Base-by-base conservation (phyloP, 2,888 invertebrate species). In the Pardosa pseudoannulata region DNA sequence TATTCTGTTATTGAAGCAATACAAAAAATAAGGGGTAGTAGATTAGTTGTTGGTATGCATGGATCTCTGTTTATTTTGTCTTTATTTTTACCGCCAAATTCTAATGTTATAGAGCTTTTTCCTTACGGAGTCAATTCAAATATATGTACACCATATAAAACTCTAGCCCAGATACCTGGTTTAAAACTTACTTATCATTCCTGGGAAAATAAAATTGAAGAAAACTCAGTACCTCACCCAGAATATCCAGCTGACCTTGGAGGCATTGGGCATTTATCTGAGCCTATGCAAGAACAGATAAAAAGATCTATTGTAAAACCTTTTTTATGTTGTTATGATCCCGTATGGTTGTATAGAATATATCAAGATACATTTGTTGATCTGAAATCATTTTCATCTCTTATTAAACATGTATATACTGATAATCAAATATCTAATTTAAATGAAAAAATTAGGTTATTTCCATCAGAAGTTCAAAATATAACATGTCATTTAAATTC, bases 331-430 rank as follows among this genome's bases (percentile, higher is more conserved):
- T 93, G 93, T 89, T 89, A 91, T 56, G 91, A 93, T 89, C 92
- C 93, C 1, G 91, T 91, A 1, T 93, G 93, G 92, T 89, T 93
- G 56, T 93, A 91, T 89, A 91, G 92, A 79, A 92, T 93, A 88
- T 93, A 92, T 90, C 93, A 93, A 89, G 93, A 93, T 89, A 93
- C 93, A 1, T 46, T 89, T 16, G 92, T 93, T 0, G 91, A 92
- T 88, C 19, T 89, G 2, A n/a, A 11, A 9, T 79, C 81, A n/a
- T 86, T 89, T 36, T 29, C n/a, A 3, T 19, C 23, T 29, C 13
- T 75, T 16, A 23, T 89, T 2, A 32, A 46, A 39, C n/a, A 39
- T 62, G 62, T n/a, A n/a, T n/a, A n/a, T n/a, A n/a, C n/a, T n/a
- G n/a, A n/a, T n/a, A n/a, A n/a, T n/a, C n/a, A n/a, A n/a, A n/a